Conservation (phyloP, 2,113 vertebrate genomes). For the Eurypyga helias region DNA sequence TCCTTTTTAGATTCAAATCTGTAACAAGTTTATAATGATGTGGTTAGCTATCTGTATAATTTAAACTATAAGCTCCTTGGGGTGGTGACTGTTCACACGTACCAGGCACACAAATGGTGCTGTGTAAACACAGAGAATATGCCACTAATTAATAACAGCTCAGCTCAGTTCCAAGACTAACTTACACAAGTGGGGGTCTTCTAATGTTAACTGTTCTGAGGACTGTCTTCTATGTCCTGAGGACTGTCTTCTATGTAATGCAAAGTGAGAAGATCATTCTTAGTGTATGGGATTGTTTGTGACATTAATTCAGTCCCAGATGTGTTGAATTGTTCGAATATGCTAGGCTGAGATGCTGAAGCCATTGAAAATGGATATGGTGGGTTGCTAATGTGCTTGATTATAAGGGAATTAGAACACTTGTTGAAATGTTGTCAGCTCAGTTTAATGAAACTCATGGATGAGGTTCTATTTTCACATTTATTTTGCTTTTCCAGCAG, state of each 20-base stretch:
- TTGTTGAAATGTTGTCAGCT: conserved; percentile 29
- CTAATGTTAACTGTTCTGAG: neutral
- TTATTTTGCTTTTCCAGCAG: conserved; percentile 8
- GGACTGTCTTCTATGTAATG: neutral
- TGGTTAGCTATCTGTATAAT: conserved; percentile 9
- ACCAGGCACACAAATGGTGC: neutral
- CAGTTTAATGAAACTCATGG: neutral
- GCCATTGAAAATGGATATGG: neutral
- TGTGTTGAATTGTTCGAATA: conserved; percentile 30
- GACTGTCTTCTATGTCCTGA: neutral
- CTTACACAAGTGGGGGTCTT: neutral
- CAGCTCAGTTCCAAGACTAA: neutral
- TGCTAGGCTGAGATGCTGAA: neutral
- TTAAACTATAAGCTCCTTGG: neutral
- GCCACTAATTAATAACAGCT: neutral
- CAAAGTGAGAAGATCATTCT: conserved; percentile 14
- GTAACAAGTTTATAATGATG: neutral
- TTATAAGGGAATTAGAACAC: conserved; percentile 33
- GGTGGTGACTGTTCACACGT: neutral
- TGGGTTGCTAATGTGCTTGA: conserved; percentile 13
- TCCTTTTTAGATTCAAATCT: conserved; percentile 5
- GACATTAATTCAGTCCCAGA: conserved; percentile 42
- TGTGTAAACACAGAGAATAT: neutral
- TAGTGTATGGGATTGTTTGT: neutral
- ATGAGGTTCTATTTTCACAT: neutral